phyloP scores from a whole-genome alignment of 2,113 vertebrate species.

The Sinosuthora webbiana region DNA sequence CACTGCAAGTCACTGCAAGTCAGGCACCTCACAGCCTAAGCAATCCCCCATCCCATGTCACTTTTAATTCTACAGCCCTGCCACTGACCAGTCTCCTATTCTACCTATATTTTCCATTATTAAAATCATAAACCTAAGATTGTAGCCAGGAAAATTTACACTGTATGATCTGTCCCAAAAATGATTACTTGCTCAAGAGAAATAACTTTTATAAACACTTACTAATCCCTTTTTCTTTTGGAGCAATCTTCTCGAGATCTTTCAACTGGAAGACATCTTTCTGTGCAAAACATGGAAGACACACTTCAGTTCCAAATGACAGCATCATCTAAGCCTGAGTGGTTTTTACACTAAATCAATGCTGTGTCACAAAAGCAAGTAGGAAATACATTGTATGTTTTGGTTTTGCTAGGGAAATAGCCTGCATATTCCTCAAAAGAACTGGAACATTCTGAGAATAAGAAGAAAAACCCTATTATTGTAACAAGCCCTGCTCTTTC shows the following conservation, averaged over 20 bases:
- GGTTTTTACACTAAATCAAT: background rate
- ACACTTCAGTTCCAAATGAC: background rate
- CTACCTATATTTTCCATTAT: background rate
- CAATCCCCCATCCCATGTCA: background rate
- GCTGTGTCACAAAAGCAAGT: background rate
- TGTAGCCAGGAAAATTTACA: background rate
- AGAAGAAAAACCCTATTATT: background rate
- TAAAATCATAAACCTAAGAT: background rate
- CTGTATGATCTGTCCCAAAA: background rate
- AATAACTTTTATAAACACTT: slow-evolving; percentile 69
- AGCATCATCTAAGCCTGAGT: background rate
- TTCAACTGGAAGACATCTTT: slow-evolving; percentile 98
- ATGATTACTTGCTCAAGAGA: background rate
- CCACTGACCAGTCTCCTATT: background rate
- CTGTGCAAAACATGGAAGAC: slow-evolving; percentile 70
- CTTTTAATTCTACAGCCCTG: background rate
- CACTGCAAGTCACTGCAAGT: background rate
- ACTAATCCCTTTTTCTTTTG: slow-evolving; percentile 97
- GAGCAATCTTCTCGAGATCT: slow-evolving; percentile 97
- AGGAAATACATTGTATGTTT: background rate
- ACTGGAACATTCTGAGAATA: background rate
- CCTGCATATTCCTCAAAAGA: background rate
- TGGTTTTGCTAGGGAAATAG: background rate
- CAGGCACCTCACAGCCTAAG: background rate
- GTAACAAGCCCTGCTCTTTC: background rate